Evolutionary conservation across 2,888 invertebrate genomes (phyloP), one percentile per base, ranked within the genome.

Genomic region (Epinotia nisella): DNA sequence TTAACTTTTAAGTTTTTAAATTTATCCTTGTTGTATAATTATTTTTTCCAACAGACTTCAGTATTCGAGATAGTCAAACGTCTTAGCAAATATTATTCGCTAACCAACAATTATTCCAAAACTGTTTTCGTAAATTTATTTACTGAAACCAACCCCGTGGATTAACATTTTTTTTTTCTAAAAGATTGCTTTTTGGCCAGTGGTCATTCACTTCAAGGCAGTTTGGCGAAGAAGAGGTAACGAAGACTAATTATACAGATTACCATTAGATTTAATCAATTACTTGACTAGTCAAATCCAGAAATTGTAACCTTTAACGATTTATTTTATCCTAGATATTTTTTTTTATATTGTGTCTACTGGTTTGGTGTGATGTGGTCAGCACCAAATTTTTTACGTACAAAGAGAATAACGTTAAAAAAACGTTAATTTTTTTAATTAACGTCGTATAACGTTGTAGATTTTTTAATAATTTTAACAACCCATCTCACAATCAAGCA

Each of bases 271-370:
- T 17, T 60, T 45, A 24, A 29, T 45, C 51, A 53, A 15, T 70
- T 61, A 71, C 53, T 49, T 17, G 7, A 56, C 67, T 72, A 72
- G 56, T 62, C 67, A 72, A 72, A 72, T 68, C 72, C 72, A 1
- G 49, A 49, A 59, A 60, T 17, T 35, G 51, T 41, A 21, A 39
- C 15, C 45, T 17, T 39, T 29, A 49, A 5, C 13, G 29, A 24
- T 19, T 35, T 9, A 53, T 17, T 39, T 55, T 65, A 65, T 55
- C n/a, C 24, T 66, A 66, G n/a, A 55, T 56, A 19, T 21, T 61
- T 64, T 11, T 51, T 35, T 29, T 51, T 17, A 51, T 35, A 13
- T 19, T n/a, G 53, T 65, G 9, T 19, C 55, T 65, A 55, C 55
- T 7, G 19, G 29, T 67, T 67, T 58, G 67, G 67, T 67, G 49